Conservation (phyloP, 2,797 vertebrate genomes). For the Tragopan temminckii region DNA sequence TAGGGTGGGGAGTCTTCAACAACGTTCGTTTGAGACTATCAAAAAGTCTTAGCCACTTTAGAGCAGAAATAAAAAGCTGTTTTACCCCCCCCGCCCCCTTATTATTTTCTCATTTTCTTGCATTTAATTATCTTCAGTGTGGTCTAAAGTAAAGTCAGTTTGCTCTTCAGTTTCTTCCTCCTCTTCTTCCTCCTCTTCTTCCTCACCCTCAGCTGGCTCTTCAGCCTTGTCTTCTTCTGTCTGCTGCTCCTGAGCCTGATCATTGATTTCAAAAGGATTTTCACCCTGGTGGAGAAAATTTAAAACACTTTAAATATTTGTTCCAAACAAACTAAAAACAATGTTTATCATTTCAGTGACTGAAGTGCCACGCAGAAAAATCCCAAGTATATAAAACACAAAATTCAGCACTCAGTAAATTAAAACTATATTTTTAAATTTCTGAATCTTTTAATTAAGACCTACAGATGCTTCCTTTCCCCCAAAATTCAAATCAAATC, state of each 20-base stretch:
- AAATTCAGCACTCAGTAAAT: not conserved
- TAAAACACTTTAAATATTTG: not conserved
- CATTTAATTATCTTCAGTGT: slow-evolving; percentile 78
- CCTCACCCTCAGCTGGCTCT: slow-evolving; percentile 76
- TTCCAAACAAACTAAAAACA: not conserved
- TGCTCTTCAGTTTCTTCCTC: slow-evolving; percentile 76
- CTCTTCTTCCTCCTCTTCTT: slow-evolving; percentile 58
- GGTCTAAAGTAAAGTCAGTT: slow-evolving; percentile 75
- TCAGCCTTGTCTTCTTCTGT: slow-evolving; percentile 78
- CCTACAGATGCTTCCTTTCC: not conserved
- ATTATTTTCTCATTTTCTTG: slow-evolving; percentile 2
- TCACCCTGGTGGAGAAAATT: slow-evolving; percentile 81
- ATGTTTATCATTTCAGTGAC: not conserved
- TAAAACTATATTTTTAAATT: not conserved
- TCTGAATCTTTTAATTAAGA: not conserved
- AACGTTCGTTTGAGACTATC: slow-evolving; percentile 58
- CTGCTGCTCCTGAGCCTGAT: slow-evolving; percentile 81
- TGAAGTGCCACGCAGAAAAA: not conserved
- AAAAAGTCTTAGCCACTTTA: slow-evolving; percentile 71
- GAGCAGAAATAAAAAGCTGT: slow-evolving; percentile 70
- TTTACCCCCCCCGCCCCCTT: not conserved
- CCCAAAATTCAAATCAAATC: not conserved
- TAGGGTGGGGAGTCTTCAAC: slow-evolving; percentile 47
- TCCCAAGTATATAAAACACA: not conserved
- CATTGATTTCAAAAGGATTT: slow-evolving; percentile 86